phyloP scores from a whole-genome alignment of 2,888 invertebrate genomes.

The Amorpha juglandis region DNA sequence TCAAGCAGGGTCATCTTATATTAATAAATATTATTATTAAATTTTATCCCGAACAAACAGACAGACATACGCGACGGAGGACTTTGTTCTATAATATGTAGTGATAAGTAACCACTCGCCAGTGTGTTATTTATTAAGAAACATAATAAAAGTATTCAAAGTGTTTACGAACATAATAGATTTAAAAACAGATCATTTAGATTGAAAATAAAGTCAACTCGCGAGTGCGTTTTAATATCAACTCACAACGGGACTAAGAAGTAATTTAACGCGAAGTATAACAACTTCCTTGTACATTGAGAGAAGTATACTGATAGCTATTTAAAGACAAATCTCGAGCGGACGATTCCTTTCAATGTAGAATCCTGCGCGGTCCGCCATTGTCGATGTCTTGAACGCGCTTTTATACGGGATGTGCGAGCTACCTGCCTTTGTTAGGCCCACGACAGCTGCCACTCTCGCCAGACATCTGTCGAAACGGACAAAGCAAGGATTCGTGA shows the following conservation, averaged over 20 bases:
- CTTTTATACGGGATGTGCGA: constrained; percentile 39
- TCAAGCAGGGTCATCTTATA: too few species aligned
- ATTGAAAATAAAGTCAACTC: too few species aligned
- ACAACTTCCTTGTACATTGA: background rate
- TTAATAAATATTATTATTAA: too few species aligned
- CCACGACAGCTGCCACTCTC: constrained; percentile 48
- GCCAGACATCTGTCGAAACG: constrained; percentile 31
- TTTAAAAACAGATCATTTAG: too few species aligned
- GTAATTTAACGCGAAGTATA: background rate
- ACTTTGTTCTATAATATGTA: too few species aligned
- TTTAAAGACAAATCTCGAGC: constrained; percentile 13
- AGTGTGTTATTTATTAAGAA: too few species aligned
- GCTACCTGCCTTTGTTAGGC: constrained; percentile 51
- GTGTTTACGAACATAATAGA: too few species aligned
- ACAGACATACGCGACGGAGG: too few species aligned
- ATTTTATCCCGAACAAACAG: too few species aligned
- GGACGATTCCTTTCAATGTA: constrained; percentile 33
- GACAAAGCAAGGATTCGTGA: constrained; percentile 39
- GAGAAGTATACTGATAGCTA: background rate
- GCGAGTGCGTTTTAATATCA: background rate
- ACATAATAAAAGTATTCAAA: too few species aligned
- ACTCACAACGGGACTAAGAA: background rate
- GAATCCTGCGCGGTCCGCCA: constrained; percentile 23
- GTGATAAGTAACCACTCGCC: too few species aligned
- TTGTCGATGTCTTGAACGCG: constrained; percentile 26